Evolutionary conservation across 2,797 vertebrate genomes (phyloP).

Genomic region (Morelia viridis): DNA sequence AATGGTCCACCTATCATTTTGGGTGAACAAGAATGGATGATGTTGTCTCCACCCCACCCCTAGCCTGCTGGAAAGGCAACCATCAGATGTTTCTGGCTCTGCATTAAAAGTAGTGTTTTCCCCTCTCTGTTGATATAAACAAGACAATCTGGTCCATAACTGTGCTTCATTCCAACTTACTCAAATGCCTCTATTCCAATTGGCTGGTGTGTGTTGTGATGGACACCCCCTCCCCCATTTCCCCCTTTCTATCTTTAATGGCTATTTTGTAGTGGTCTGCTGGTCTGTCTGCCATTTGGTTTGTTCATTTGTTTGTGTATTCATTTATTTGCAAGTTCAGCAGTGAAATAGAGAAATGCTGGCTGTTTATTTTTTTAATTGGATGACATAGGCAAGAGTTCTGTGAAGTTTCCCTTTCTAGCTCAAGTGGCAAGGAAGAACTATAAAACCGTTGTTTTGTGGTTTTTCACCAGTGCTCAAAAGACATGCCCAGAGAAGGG

Average conservation of each 20-base stretch:
- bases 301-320: not conserved
- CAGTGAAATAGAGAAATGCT: not conserved
- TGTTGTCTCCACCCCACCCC: not conserved
- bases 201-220: not conserved
- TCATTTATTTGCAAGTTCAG: not conserved
- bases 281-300: not conserved
- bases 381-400: not conserved
- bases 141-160: not conserved
- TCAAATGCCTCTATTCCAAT: not conserved
- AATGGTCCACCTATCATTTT: not conserved
- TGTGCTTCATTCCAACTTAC: not conserved
- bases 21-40: not conserved
- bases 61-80: not conserved
- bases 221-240: not conserved
- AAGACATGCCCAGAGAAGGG: not conserved
- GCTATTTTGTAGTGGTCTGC: not conserved
- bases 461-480: not conserved
- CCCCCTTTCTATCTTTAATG: not conserved
- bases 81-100: not conserved
- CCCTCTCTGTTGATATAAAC: not conserved
- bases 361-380: not conserved
- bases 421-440: not conserved
- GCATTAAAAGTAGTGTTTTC: not conserved
- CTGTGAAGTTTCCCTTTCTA: not conserved
- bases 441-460: not conserved